A percentile compares a stretch with the other conserved stretches of the same genome.
Evolutionary conservation across 1,140 invertebrate genomes (phyloP).

Genomic region (Gerris buenoi): DNA sequence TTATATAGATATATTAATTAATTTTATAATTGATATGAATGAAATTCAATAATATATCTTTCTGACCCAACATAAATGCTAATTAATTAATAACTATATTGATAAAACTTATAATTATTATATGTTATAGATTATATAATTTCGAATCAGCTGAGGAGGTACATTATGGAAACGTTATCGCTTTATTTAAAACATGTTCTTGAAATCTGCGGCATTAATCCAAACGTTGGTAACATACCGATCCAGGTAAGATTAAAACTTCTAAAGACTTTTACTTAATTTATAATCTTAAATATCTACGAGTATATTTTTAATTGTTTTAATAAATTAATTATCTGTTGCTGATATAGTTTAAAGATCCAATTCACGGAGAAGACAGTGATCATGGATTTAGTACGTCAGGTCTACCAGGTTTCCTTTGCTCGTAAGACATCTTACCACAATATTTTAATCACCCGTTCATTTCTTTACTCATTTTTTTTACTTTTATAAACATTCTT

Average conservation of each 20-base stretch:
- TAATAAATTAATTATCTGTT: neutral
- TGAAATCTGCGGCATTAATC: slow-evolving; percentile 7
- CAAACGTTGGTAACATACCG: slow-evolving; percentile 8
- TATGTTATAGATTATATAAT: slow-evolving; percentile 15
- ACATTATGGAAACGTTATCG: slow-evolving; percentile 8
- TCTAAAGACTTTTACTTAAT: too few species aligned
- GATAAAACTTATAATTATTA: too few species aligned
- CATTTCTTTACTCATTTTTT: too few species aligned
- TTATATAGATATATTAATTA: too few species aligned
- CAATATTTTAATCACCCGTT: too few species aligned
- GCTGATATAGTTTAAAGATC: neutral
- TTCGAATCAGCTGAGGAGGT: slow-evolving; percentile 1
- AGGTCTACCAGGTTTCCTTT: slow-evolving; percentile 14
- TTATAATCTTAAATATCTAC: too few species aligned
- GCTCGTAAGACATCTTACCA: slow-evolving; percentile 17
- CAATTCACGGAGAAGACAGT: slow-evolving; percentile 2
- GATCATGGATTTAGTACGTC: slow-evolving; percentile 9
- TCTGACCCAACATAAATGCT: too few species aligned
- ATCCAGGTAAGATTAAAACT: slow-evolving; percentile 10
- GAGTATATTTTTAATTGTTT: too few species aligned
- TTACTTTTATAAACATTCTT: too few species aligned
- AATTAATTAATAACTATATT: too few species aligned
- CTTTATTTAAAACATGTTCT: slow-evolving; percentile 9
- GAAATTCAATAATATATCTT: too few species aligned
- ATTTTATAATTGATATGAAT: too few species aligned